Evolutionary conservation across 1,140 invertebrate species (phyloP).

Genomic region (Caerostris darwini): DNA sequence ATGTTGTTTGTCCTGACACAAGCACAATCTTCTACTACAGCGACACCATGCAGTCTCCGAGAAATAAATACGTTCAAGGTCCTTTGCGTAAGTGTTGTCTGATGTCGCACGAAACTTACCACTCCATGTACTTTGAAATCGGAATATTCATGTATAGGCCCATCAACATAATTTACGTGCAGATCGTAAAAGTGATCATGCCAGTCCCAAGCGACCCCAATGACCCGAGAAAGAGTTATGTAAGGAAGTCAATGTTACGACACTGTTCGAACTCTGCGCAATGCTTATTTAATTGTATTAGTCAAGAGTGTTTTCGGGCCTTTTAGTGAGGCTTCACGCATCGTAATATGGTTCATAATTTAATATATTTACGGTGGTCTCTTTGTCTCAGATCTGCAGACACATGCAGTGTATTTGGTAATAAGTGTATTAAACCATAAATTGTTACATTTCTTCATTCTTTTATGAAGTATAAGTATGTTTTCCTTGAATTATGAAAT

Average conservation of each 20-base stretch:
- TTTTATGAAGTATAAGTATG: neutral
- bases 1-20: neutral
- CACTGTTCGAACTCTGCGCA: neutral
- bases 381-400: neutral
- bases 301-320: neutral
- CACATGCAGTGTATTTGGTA: neutral
- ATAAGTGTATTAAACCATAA: neutral
- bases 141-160: conserved; percentile 45
- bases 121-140: neutral
- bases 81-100: conserved; percentile 46
- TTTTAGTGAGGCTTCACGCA: neutral
- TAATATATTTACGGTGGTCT: neutral
- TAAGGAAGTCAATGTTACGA: conserved; percentile 32
- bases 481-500: neutral
- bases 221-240: conserved; percentile 32
- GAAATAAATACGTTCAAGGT: conserved; percentile 46
- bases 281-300: neutral
- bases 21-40: neutral
- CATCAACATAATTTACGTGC: conserved; percentile 57
- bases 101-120: neutral
- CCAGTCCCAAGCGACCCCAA: neutral
- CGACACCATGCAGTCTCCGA: conserved; percentile 46
- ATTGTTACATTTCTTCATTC: neutral
- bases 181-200: conserved; percentile 46
- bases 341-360: neutral